Conservation (phyloP, 2,888 invertebrate genomes). For the Drosophila paranaensis region DNA sequence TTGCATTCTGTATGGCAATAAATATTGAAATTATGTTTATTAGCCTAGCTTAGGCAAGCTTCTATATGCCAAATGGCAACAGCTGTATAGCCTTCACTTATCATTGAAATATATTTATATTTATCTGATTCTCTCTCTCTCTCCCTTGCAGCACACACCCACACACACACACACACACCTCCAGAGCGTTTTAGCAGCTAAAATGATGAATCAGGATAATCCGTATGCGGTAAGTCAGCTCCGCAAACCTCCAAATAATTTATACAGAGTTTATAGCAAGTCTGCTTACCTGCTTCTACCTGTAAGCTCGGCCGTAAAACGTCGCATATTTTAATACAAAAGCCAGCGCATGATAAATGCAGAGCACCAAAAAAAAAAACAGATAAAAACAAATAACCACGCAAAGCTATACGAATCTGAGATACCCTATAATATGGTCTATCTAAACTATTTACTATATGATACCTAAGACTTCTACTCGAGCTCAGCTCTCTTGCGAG, state of each 20-base stretch:
- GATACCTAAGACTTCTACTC: no score
- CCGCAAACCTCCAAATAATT: constrained; percentile 34
- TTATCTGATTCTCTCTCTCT: not conserved
- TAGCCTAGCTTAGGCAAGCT: no score
- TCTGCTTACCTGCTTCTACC: constrained; percentile 19
- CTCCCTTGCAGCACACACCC: constrained; percentile 41
- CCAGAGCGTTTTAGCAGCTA: constrained; percentile 24
- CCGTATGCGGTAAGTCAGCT: constrained; percentile 81
- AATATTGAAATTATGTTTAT: constrained; percentile 44
- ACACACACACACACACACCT: not conserved
- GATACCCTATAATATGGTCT: not conserved
- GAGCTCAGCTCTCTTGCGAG: not conserved
- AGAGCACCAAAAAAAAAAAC: constrained; percentile 47
- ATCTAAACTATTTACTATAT: not conserved
- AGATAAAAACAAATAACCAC: no score
- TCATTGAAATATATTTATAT: constrained; percentile 16
- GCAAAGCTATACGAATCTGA: constrained; percentile 1
- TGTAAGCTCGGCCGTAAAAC: constrained; percentile 48
- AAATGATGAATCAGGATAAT: constrained; percentile 83
- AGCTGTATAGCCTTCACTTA: constrained; percentile 1
- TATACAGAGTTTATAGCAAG: constrained; percentile 55
- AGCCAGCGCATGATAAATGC: constrained; percentile 58
- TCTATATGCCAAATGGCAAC: constrained; percentile 25
- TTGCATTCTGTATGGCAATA: constrained; percentile 27
- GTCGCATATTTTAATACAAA: constrained; percentile 57